Percentiles rank a stretch among this genome's conserved stretches.
Conservation (phyloP, 2,113 vertebrate genomes). For the Perognathus longimembris region DNA sequence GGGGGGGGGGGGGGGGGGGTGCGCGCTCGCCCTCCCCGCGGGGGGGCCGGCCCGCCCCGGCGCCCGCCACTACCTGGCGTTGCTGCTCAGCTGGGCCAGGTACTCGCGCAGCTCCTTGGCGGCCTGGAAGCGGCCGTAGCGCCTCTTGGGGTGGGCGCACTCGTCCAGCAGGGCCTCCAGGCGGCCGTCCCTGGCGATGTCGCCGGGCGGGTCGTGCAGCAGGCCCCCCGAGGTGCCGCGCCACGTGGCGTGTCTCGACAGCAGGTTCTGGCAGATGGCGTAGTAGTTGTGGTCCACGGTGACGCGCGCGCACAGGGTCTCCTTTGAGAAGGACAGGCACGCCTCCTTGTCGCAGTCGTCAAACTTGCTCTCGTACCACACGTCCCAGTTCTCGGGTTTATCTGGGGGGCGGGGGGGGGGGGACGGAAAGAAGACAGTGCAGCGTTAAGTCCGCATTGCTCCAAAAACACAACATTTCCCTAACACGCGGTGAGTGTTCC, state of each 20-base stretch:
- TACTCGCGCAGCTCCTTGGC: slow-evolving; percentile 96
- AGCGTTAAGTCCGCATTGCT: neutral
- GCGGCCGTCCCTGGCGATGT: slow-evolving; percentile 95
- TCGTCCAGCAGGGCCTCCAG: slow-evolving; percentile 96
- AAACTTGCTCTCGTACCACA: slow-evolving; percentile 99
- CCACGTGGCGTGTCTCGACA: slow-evolving; percentile 96
- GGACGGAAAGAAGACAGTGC: slow-evolving; percentile 53
- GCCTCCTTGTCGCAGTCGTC: slow-evolving; percentile 99
- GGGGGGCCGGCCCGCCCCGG: no score
- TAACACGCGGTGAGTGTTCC: neutral
- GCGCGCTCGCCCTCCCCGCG: no score
- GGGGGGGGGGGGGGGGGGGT: no score
- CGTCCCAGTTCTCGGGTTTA: slow-evolving; percentile 97
- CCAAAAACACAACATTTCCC: neutral
- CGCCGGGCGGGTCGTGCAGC: slow-evolving; percentile 95
- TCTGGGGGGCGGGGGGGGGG: slow-evolving; percentile 86
- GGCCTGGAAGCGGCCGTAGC: slow-evolving; percentile 95
- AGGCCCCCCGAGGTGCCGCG: slow-evolving; percentile 97
- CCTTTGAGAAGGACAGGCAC: slow-evolving; percentile 98
- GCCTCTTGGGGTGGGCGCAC: slow-evolving; percentile 96
- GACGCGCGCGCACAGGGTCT: slow-evolving; percentile 95
- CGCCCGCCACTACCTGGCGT: slow-evolving; percentile 97
- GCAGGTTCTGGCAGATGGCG: slow-evolving; percentile 97
- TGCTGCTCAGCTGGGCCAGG: slow-evolving; percentile 93
- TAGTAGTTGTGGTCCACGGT: slow-evolving; percentile 99